Percentiles rank a stretch among this genome's conserved stretches.
These are phyloP conservation scores for Mya arenaria DNA, from an alignment of 1,140 invertebrate genomes.

Conservation along the genomic window DNA sequence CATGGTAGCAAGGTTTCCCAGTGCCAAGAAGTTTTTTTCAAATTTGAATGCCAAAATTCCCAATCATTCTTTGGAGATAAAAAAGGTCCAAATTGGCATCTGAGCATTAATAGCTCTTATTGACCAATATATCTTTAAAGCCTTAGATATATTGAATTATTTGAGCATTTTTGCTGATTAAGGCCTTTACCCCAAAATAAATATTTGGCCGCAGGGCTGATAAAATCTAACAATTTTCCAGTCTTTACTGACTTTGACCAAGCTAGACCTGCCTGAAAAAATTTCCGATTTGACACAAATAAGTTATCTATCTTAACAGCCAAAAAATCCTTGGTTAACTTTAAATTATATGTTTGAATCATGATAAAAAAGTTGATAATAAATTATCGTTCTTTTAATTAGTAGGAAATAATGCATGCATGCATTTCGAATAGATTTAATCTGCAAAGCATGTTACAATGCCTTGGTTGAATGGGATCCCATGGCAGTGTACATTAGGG, in stretches of 20 bases:
- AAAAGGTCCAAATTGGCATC: neutral
- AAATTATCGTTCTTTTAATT: neutral
- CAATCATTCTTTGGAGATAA: neutral
- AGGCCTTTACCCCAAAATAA: too few species aligned
- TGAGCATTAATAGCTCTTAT: neutral
- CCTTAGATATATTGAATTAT: neutral
- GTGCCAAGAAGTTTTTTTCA: neutral
- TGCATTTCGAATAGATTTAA: neutral
- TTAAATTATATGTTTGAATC: neutral
- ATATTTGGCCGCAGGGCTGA: too few species aligned
- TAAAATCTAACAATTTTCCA: too few species aligned
- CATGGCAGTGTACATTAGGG: neutral
- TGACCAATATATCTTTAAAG: neutral
- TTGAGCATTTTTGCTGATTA: neutral
- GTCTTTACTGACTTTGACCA: too few species aligned
- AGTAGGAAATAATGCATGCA: neutral
- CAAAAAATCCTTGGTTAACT: too few species aligned
- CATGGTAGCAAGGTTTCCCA: neutral
- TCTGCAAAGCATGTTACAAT: neutral
- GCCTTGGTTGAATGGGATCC: neutral
- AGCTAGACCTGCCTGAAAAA: too few species aligned
- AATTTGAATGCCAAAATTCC: neutral
- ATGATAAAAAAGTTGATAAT: neutral
- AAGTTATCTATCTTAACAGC: too few species aligned
- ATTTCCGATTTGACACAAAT: neutral